A percentile compares a stretch with the other conserved stretches of the same genome.
Conservation (phyloP, 2,797 vertebrate genomes). For the Phoxinus dragarum region DNA sequence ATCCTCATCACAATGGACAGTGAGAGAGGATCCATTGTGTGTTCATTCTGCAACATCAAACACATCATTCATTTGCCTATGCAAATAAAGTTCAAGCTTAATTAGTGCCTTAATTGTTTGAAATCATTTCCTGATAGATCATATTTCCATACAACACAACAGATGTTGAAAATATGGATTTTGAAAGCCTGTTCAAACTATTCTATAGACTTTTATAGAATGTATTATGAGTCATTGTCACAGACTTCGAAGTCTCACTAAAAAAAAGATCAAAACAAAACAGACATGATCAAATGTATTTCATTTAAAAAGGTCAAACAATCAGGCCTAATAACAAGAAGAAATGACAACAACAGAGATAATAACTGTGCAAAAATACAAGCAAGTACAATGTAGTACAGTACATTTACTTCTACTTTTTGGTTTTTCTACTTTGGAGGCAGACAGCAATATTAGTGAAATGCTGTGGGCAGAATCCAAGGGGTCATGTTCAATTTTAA, state of each 20-base stretch:
- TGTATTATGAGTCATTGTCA: neutral
- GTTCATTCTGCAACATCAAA: neutral
- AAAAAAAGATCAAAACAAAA: neutral
- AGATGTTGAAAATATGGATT: neutral
- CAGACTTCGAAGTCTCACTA: neutral
- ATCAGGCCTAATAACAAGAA: neutral
- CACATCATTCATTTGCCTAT: neutral
- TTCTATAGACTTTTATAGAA: neutral
- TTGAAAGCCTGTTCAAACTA: neutral
- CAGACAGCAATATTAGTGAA: neutral
- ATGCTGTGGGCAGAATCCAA: neutral
- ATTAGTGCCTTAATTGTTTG: neutral
- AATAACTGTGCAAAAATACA: neutral
- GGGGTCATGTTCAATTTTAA: neutral
- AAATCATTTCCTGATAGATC: neutral
- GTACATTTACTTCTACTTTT: neutral
- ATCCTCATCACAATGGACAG: neutral
- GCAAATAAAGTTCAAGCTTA: conserved; percentile 1
- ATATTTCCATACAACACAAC: neutral
- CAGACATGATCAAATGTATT: neutral
- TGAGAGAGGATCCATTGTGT: neutral
- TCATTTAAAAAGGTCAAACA: neutral
- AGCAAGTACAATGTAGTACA: neutral
- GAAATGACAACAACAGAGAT: neutral
- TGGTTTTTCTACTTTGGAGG: neutral